A percentile compares a stretch with the other conserved stretches of the same genome.
phyloP scores from a whole-genome alignment of 2,888 invertebrate genomes.

The Stomorhina lunata region DNA sequence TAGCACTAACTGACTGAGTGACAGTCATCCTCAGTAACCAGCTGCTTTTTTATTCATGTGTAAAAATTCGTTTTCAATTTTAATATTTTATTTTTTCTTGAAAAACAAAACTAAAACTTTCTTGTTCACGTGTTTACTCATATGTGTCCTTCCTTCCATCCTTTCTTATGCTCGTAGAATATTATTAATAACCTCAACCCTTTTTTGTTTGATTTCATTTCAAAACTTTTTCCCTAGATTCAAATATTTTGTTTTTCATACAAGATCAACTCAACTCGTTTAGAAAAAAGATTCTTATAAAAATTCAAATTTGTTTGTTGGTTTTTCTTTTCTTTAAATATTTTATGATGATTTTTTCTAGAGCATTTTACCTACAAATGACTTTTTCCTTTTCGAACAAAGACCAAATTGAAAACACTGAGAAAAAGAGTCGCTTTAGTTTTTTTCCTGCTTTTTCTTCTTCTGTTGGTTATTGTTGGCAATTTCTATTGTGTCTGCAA shows the following conservation, averaged over 20 bases:
- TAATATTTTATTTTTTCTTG: not conserved
- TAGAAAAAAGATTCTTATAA: conserved; percentile 28
- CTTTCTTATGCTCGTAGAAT: too few relatives aligned
- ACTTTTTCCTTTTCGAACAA: conserved; percentile 51
- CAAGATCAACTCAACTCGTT: conserved; percentile 16
- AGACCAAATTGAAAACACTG: conserved; percentile 49
- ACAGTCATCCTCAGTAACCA: conserved; percentile 21
- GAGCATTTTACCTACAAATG: conserved; percentile 53
- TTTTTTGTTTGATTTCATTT: not conserved
- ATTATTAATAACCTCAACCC: conserved; percentile 37
- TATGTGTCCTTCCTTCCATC: conserved; percentile 33
- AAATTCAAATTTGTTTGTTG: conserved; percentile 51
- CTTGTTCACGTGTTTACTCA: conserved; percentile 4
- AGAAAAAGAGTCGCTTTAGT: conserved; percentile 44
- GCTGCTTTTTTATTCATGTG: conserved; percentile 21
- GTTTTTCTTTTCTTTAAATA: conserved; percentile 20
- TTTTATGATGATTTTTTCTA: conserved; percentile 3
- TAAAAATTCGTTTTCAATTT: conserved; percentile 17
- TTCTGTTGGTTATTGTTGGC: conserved; percentile 38
- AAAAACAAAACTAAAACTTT: not conserved
- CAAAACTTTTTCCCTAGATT: conserved; percentile 18
- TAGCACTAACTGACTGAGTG: conserved; percentile 18
- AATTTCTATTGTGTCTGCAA: conserved; percentile 50
- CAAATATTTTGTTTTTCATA: not conserved
- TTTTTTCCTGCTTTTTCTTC: not conserved